These are phyloP conservation scores for Harmothoe impar DNA, from an alignment of 2,888 invertebrate genomes.

Conservation along the genomic window DNA sequence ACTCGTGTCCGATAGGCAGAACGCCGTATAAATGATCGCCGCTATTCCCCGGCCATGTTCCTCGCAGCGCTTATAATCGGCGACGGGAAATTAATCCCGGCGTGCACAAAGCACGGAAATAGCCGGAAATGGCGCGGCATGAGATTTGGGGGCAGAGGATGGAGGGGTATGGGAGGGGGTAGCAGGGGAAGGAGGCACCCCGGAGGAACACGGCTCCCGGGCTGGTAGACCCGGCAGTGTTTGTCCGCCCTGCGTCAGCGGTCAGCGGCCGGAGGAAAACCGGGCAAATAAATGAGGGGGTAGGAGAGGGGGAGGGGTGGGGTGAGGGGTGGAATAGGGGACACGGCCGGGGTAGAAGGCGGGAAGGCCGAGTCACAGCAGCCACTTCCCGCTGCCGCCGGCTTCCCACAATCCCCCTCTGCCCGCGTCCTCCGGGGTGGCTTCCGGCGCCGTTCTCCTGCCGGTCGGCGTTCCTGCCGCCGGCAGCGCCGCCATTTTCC, in stretches of 20 bases:
- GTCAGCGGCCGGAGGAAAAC: conserved; percentile 11
- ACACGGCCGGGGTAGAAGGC: neutral
- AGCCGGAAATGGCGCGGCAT: conserved; percentile 60
- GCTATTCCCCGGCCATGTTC: conserved; percentile 43
- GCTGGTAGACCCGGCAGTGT: neutral
- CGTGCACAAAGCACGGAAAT: conserved; percentile 58
- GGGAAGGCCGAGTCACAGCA: neutral
- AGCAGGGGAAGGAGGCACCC: neutral
- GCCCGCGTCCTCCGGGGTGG: neutral
- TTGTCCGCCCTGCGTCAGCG: conserved; percentile 16
- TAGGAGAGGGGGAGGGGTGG: neutral
- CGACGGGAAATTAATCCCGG: conserved; percentile 63
- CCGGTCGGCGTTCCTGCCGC: neutral
- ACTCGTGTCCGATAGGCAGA: conserved; percentile 52
- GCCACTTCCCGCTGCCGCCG: conserved; percentile 13
- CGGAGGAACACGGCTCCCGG: neutral
- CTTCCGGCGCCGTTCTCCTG: neutral
- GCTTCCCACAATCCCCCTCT: neutral
- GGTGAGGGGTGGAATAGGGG: neutral
- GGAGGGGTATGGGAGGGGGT: neutral
- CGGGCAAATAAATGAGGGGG: conserved; percentile 52
- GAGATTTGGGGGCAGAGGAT: conserved; percentile 40
- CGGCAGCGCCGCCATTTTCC: conserved; percentile 21
- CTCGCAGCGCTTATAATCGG: conserved; percentile 60
- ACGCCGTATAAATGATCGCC: conserved; percentile 46